phyloP scores from a whole-genome alignment of 2,888 invertebrate genomes.

The Steinernema scapterisci region DNA sequence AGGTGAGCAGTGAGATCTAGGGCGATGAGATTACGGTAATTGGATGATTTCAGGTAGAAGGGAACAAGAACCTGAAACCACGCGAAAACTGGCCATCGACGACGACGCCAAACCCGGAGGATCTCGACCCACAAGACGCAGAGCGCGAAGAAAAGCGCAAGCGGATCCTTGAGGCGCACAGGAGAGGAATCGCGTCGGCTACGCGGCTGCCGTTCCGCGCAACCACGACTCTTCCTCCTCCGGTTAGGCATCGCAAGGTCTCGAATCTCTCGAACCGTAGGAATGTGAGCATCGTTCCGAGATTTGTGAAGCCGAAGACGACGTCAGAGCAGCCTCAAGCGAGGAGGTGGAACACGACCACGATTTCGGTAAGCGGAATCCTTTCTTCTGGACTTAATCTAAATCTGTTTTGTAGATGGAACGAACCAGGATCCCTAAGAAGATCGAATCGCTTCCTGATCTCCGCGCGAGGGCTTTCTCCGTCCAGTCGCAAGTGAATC shows the following conservation, averaged over 20 bases:
- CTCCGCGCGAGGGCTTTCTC: constrained; percentile 12
- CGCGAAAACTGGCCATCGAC: constrained; percentile 10
- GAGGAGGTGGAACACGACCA: neutral
- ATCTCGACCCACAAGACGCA: constrained; percentile 4
- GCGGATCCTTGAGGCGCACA: constrained; percentile 4
- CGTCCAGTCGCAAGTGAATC: neutral
- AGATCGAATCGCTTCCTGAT: neutral
- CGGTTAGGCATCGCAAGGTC: neutral
- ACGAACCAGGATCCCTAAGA: neutral
- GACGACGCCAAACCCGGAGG: constrained; percentile 16
- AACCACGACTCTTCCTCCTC: neutral
- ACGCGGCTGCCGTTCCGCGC: neutral
- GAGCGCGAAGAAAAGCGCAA: neutral
- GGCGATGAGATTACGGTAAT: too few relatives aligned
- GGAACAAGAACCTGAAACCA: constrained; percentile 7
- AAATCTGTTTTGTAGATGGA: neutral
- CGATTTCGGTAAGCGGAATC: neutral
- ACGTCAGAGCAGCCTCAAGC: too few relatives aligned
- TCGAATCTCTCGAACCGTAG: neutral
- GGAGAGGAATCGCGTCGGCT: constrained; percentile 12
- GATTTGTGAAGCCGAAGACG: neutral
- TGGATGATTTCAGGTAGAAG: neutral
- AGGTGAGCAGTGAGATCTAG: constrained; percentile 46
- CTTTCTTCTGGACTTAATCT: too few relatives aligned
- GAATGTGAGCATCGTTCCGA: neutral